phyloP scores from a whole-genome alignment of 2,888 invertebrate genomes.

The Acrobasis suavella region DNA sequence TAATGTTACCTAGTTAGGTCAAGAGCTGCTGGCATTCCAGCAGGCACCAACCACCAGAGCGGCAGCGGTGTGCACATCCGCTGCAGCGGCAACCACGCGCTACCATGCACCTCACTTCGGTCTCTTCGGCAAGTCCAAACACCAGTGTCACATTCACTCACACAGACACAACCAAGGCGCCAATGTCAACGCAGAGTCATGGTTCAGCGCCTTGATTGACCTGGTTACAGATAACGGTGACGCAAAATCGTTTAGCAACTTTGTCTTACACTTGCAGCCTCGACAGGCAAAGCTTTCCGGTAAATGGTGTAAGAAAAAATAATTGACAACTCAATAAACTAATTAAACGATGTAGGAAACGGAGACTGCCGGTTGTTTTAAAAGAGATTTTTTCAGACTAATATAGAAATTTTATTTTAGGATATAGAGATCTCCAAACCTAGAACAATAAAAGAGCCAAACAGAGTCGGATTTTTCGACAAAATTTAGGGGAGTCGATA shows the following conservation, averaged over 20 bases:
- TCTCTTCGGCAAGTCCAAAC: conserved; percentile 42
- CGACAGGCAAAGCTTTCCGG: conserved; percentile 52
- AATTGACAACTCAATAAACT: conserved; percentile 43
- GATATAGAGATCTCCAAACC: not conserved
- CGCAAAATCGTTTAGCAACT: conserved; percentile 64
- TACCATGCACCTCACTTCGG: conserved; percentile 47
- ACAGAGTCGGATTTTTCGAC: conserved; percentile 63
- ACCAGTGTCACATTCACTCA: conserved; percentile 62
- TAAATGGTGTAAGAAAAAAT: conserved; percentile 54
- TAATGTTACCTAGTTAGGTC: conserved; percentile 74
- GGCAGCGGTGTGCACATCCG: conserved; percentile 80
- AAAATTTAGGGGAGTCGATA: conserved; percentile 79
- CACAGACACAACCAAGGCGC: conserved; percentile 50
- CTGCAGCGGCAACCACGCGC: conserved; percentile 58
- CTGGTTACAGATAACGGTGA: conserved; percentile 67
- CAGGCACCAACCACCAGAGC: conserved; percentile 70
- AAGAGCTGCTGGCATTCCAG: conserved; percentile 82
- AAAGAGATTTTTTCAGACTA: conserved; percentile 7
- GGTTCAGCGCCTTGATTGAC: conserved; percentile 66
- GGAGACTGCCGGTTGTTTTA: conserved; percentile 41
- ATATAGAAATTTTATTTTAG: not conserved
- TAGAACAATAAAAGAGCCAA: conserved; percentile 61
- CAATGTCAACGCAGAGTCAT: conserved; percentile 74
- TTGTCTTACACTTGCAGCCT: conserved; percentile 50
- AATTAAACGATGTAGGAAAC: conserved; percentile 55